phyloP scores from a whole-genome alignment of 2,113 vertebrate genomes.

The Oreotrochilus melanogaster region DNA sequence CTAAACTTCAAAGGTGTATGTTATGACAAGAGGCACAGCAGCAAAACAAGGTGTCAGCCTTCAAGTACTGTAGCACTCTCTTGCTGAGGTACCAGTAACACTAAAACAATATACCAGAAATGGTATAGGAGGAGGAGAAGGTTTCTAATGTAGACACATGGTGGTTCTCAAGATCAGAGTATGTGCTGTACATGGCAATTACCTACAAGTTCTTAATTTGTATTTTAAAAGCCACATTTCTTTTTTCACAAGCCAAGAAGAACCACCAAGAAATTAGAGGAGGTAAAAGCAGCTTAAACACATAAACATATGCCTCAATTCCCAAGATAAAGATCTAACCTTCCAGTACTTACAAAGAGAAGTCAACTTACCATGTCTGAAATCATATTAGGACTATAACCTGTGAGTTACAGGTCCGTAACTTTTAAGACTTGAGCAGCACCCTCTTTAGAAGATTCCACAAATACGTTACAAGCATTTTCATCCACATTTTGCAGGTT shows the following conservation, averaged over 20 bases:
- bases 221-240: constrained; percentile 5
- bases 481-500: constrained; percentile 13
- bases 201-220: background rate
- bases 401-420: constrained; percentile 13
- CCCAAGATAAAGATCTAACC: constrained; percentile 13
- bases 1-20: background rate
- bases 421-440: background rate
- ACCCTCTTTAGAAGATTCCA: constrained; percentile 9
- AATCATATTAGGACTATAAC: background rate
- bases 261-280: background rate
- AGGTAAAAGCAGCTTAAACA: constrained; percentile 11
- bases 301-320: background rate
- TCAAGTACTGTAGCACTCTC: background rate
- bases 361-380: background rate
- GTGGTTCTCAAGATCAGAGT: background rate
- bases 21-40: background rate
- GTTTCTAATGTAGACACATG: background rate
- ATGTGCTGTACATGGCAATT: constrained; percentile 15
- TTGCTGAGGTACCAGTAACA: background rate
- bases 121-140: background rate
- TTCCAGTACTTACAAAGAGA: constrained; percentile 22
- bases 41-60: background rate
- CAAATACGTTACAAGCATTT: background rate
- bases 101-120: background rate
- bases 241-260: constrained; percentile 20